A percentile compares a stretch with the other conserved stretches of the same genome.
phyloP scores from a whole-genome alignment of 1,140 invertebrate genomes.

The Oreohelix idahoensis region DNA sequence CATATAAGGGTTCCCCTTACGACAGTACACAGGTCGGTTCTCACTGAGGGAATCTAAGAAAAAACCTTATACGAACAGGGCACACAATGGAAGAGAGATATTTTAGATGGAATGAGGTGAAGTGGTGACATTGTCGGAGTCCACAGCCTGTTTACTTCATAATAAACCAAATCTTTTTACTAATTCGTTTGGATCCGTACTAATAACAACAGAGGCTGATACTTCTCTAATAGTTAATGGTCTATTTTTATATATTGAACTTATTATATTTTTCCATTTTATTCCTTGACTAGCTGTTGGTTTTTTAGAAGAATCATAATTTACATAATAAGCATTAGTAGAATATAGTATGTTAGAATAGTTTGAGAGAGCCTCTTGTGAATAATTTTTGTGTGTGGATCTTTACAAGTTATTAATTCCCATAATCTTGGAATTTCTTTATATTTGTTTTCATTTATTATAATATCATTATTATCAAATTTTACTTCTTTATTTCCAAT shows the following conservation, averaged over 20 bases:
- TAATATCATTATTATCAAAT: background rate
- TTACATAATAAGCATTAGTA: background rate
- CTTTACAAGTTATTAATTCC: background rate
- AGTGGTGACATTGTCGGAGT: too few relatives aligned
- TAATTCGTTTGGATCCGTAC: background rate
- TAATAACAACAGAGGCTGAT: background rate
- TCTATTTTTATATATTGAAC: background rate
- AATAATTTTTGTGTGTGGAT: constrained; percentile 10
- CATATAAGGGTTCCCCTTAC: too few relatives aligned
- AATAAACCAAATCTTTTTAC: too few relatives aligned
- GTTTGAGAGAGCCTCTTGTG: background rate
- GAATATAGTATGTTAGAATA: constrained; percentile 1
- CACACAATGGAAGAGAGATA: too few relatives aligned
- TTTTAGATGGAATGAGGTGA: too few relatives aligned
- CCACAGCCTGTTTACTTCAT: too few relatives aligned
- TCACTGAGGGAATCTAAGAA: too few relatives aligned
- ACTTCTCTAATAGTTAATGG: background rate
- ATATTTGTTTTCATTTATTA: background rate
- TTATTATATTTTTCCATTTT: constrained; percentile 5
- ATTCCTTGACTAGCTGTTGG: background rate
- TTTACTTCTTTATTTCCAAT: constrained; percentile 13
- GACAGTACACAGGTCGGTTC: too few relatives aligned
- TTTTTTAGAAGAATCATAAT: background rate
- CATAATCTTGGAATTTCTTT: constrained; percentile 7
- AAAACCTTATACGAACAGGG: too few relatives aligned